A percentile compares a stretch with the other conserved stretches of the same genome.
Conservation (phyloP, 2,888 invertebrate genomes). For the Ormyrus pomaceus region DNA sequence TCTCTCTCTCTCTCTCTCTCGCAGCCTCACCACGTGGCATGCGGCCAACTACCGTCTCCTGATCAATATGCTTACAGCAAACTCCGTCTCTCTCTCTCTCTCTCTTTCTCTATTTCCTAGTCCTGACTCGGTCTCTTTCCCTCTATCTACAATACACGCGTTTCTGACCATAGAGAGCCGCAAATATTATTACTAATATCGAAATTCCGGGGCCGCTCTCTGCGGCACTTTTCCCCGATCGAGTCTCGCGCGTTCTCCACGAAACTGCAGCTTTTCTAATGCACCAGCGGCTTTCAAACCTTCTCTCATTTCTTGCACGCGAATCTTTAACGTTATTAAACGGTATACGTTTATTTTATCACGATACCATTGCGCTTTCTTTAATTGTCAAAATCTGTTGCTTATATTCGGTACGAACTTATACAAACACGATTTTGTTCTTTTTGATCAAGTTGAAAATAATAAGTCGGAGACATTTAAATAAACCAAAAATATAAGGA, state of each 20-base stretch:
- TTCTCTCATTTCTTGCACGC: too few species aligned
- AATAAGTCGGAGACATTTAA: too few species aligned
- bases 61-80: conserved; percentile 76
- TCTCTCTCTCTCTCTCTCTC: conserved; percentile 59
- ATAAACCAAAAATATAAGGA: too few species aligned
- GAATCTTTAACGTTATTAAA: too few species aligned
- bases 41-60: conserved; percentile 75
- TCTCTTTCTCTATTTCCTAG: conserved; percentile 51
- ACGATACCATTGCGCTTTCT: too few species aligned
- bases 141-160: conserved; percentile 35
- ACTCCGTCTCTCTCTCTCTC: conserved; percentile 57
- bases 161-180: conserved; percentile 52
- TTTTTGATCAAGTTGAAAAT: too few species aligned
- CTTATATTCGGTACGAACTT: too few species aligned
- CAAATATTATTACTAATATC: conserved; percentile 58
- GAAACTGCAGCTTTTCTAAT: conserved; percentile 10
- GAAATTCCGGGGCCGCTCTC: conserved; percentile 43
- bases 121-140: conserved; percentile 45
- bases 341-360: too few species aligned
- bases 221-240: background rate
- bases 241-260: background rate
- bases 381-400: too few species aligned
- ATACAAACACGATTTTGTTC: too few species aligned
- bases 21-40: conserved; percentile 76
- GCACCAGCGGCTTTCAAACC: background rate